A percentile compares a stretch with the other conserved stretches of the same genome.
These are phyloP conservation scores for Ambastaia sidthimunki DNA, from an alignment of 2,797 vertebrate genomes.

Conservation along the genomic window DNA sequence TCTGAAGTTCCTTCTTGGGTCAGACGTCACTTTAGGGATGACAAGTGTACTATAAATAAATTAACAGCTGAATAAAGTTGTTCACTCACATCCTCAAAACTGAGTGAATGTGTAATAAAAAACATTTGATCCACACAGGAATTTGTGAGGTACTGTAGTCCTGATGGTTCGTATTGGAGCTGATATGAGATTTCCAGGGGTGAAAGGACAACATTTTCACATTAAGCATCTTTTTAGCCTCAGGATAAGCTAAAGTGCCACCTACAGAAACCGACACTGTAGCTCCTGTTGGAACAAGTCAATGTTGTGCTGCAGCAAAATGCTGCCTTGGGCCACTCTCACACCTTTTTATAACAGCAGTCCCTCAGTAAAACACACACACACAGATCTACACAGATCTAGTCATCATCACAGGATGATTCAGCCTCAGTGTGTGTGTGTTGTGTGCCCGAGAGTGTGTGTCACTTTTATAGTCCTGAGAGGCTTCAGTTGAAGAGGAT, in stretches of 20 bases:
- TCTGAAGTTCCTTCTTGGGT: slow-evolving; percentile 30
- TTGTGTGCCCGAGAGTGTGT: slow-evolving; percentile 31
- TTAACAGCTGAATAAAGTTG: background rate
- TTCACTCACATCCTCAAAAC: background rate
- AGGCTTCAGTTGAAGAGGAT: slow-evolving; percentile 92
- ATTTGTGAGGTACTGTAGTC: background rate
- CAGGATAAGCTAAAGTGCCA: slow-evolving; percentile 16
- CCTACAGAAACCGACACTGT: background rate
- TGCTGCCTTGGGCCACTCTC: slow-evolving; percentile 16
- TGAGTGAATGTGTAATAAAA: background rate
- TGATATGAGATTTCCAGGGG: background rate
- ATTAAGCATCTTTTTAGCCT: slow-evolving; percentile 12
- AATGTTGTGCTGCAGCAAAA: slow-evolving; percentile 13
- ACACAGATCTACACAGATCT: slow-evolving; percentile 19
- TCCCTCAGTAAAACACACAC: background rate
- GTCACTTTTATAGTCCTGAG: slow-evolving; percentile 6
- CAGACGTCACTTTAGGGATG: slow-evolving; percentile 31
- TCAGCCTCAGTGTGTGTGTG: slow-evolving; percentile 29
- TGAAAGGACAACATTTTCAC: slow-evolving; percentile 18
- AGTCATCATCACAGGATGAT: background rate
- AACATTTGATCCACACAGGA: background rate
- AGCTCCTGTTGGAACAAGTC: slow-evolving; percentile 43
- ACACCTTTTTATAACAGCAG: background rate
- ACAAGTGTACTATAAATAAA: background rate
- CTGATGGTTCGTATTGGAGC: background rate